These are phyloP conservation scores for Ctenopoma kingsleyae DNA, from an alignment of 2,797 vertebrate species.

Conservation along the genomic window DNA sequence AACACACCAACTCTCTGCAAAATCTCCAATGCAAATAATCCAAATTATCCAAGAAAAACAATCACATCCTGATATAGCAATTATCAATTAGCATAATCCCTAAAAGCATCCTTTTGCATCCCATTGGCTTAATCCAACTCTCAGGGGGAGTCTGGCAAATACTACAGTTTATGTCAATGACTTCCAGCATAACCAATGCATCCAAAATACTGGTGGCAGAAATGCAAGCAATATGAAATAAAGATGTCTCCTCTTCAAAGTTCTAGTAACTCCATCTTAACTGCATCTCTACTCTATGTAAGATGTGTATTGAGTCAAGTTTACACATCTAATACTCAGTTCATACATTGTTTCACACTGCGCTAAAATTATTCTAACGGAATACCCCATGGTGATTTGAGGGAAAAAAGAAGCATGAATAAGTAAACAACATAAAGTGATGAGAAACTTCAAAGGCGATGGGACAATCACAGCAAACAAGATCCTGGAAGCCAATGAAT, in stretches of 20 bases:
- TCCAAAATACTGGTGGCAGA: slow-evolving; percentile 32
- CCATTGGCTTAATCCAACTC: slow-evolving; percentile 68
- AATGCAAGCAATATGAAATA: slow-evolving; percentile 30
- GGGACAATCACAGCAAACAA: slow-evolving; percentile 81
- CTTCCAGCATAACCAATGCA: slow-evolving; percentile 43
- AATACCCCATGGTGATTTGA: slow-evolving; percentile 80
- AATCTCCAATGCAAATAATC: slow-evolving; percentile 74
- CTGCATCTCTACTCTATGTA: slow-evolving; percentile 27
- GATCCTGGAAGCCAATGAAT: slow-evolving; percentile 79
- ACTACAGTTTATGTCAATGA: slow-evolving; percentile 63
- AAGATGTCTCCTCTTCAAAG: slow-evolving; percentile 18
- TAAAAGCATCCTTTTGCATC: slow-evolving; percentile 74
- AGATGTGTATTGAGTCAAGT: slow-evolving; percentile 53
- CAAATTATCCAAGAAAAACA: slow-evolving; percentile 77
- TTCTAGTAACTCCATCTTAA: slow-evolving; percentile 1
- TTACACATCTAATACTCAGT: slow-evolving; percentile 69
- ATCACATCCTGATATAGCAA: slow-evolving; percentile 75
- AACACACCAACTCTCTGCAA: slow-evolving; percentile 50
- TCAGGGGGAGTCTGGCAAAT: slow-evolving; percentile 68
- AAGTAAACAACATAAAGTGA: slow-evolving; percentile 85
- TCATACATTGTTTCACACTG: slow-evolving; percentile 76
- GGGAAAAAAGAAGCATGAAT: slow-evolving; percentile 80
- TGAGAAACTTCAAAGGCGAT: slow-evolving; percentile 84
- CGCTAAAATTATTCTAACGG: slow-evolving; percentile 80
- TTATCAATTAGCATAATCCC: slow-evolving; percentile 83